phyloP scores from a whole-genome alignment of 2,888 invertebrate genomes.

The Drosophila antonietae region DNA sequence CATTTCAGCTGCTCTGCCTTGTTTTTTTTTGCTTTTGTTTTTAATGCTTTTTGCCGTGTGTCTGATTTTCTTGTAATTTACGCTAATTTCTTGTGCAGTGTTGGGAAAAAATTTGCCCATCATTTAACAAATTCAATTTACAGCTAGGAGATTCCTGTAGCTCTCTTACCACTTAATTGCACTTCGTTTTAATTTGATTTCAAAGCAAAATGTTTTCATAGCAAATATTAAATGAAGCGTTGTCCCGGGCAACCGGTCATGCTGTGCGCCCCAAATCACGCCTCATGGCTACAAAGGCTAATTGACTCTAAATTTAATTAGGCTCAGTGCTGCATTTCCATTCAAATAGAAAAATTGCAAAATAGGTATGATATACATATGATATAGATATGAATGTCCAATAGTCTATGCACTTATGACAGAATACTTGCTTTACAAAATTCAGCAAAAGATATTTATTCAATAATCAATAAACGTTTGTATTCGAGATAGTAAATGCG shows the following conservation, averaged over 20 bases:
- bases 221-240: not conserved
- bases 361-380: too few relatives aligned
- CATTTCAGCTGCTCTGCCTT: constrained; percentile 14
- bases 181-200: not conserved
- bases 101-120: not conserved
- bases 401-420: too few relatives aligned
- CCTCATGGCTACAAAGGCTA: constrained; percentile 3
- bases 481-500: not conserved
- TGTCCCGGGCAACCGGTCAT: not conserved
- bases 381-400: too few relatives aligned
- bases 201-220: not conserved
- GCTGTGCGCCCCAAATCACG: not conserved
- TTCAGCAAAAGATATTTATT: not conserved
- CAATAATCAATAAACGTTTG: not conserved
- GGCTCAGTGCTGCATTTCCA: not conserved
- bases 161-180: not conserved
- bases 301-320: constrained; percentile 8
- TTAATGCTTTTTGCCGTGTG: constrained; percentile 7
- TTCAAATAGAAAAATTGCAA: not conserved
- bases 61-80: constrained; percentile 63
- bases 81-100: constrained; percentile 59
- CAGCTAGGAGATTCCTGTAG: not conserved
- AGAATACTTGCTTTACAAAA: too few relatives aligned
- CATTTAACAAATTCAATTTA: not conserved
- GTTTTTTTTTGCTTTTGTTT: constrained; percentile 19